These are phyloP conservation scores for Brachionus sp. DNA, from an alignment of 1,140 invertebrate species.

Conservation along the genomic window DNA sequence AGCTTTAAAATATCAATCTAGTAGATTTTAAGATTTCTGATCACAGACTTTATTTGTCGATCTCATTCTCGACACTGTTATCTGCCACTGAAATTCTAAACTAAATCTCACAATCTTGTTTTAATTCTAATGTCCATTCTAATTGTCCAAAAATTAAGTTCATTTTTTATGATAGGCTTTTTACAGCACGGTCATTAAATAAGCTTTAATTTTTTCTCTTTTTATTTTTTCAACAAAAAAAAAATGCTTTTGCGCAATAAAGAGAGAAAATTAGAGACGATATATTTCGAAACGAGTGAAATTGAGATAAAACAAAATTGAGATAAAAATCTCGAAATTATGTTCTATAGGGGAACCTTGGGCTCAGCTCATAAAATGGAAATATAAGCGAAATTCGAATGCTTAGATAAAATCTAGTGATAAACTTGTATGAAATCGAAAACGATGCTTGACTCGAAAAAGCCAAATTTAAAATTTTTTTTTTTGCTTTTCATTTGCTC, in stretches of 20 bases:
- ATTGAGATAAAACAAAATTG: not conserved
- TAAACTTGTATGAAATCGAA: slow-evolving; percentile 4
- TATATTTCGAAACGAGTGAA: slow-evolving; percentile 10
- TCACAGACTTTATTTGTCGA: slow-evolving; percentile 25
- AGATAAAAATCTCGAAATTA: slow-evolving; percentile 11
- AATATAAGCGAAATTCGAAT: not conserved
- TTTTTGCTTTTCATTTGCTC: slow-evolving; percentile 13
- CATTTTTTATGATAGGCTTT: not conserved
- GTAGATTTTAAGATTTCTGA: slow-evolving; percentile 17
- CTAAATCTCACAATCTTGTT: not conserved
- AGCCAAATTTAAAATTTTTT: not conserved
- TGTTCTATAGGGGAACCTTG: not conserved
- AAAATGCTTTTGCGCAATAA: slow-evolving; percentile 4
- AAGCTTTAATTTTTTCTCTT: not conserved
- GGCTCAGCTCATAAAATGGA: not conserved
- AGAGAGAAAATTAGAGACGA: not conserved
- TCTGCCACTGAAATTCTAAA: slow-evolving; percentile 9
- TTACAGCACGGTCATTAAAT: not conserved
- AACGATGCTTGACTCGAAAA: not conserved
- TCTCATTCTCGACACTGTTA: not conserved
- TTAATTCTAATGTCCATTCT: slow-evolving; percentile 38
- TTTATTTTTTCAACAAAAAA: not conserved
- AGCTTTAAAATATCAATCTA: slow-evolving; percentile 16
- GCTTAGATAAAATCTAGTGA: slow-evolving; percentile 21
- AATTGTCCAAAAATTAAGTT: slow-evolving; percentile 9